These are phyloP conservation scores for Rafetus swinhoei DNA, from an alignment of 2,113 vertebrate genomes.

Conservation along the genomic window DNA sequence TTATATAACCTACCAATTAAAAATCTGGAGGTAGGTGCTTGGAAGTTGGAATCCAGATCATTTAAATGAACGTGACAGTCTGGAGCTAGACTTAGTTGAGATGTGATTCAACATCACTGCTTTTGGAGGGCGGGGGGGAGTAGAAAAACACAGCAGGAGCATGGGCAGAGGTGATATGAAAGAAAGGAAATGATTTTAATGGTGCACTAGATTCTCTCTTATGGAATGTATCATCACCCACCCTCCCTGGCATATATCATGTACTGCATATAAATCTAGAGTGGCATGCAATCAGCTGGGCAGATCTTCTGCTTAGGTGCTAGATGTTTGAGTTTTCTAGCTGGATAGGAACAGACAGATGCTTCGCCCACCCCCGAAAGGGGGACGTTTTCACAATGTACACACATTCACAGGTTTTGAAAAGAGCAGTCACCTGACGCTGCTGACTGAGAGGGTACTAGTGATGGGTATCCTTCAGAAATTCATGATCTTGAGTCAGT, in stretches of 20 bases:
- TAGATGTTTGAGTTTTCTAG: background rate
- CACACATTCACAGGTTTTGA: background rate
- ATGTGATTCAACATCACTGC: background rate
- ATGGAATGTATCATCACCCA: rapidly evolving
- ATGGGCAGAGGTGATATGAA: background rate
- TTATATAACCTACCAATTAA: slow-evolving; percentile 66
- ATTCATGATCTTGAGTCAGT: background rate
- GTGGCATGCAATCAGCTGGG: background rate
- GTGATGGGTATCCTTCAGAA: background rate
- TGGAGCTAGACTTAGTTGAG: background rate
- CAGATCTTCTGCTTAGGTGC: background rate
- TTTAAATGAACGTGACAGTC: slow-evolving; percentile 22
- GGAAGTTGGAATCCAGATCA: slow-evolving; percentile 9
- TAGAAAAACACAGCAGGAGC: background rate
- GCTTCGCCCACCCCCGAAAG: background rate
- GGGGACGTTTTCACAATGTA: background rate
- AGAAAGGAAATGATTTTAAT: background rate
- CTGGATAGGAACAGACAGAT: background rate
- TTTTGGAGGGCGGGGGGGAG: background rate
- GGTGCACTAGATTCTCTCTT: background rate
- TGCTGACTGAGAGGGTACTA: background rate
- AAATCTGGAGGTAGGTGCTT: slow-evolving; percentile 43
- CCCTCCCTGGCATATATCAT: background rate
- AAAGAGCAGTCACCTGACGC: background rate
- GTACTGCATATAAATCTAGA: too few relatives aligned